A percentile compares a stretch with the other conserved stretches of the same genome.
These are phyloP conservation scores for Labrus mixtus DNA, from an alignment of 2,113 vertebrate genomes.

Conservation along the genomic window DNA sequence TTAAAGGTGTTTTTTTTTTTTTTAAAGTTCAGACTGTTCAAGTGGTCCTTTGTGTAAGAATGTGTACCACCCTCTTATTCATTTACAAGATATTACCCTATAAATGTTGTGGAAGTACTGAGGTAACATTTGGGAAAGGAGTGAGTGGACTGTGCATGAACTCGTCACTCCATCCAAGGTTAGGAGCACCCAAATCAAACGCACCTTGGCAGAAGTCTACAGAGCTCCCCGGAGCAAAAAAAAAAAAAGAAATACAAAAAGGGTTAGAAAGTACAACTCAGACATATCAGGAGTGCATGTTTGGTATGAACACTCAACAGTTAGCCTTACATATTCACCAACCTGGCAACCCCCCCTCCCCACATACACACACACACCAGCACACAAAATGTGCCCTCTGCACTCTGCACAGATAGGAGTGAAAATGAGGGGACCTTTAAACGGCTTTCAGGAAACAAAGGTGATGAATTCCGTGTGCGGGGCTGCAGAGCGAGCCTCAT, in stretches of 20 bases:
- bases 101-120: constrained; percentile 24
- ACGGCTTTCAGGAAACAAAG: constrained; percentile 90
- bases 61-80: neutral
- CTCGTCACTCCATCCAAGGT: constrained; percentile 23
- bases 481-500: constrained; percentile 76
- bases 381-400: constrained; percentile 53
- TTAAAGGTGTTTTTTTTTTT: neutral
- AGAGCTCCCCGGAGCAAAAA: constrained; percentile 6
- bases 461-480: constrained; percentile 95
- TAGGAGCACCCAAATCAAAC: constrained; percentile 33
- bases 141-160: constrained; percentile 9
- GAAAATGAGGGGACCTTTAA: constrained; percentile 87
- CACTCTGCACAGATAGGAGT: constrained; percentile 67
- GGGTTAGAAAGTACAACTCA: constrained; percentile 15
- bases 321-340: neutral
- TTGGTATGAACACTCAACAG: neutral
- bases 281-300: constrained; percentile 9
- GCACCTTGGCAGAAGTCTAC: constrained; percentile 40
- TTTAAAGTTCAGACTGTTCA: neutral
- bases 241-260: neutral
- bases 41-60: constrained; percentile 14
- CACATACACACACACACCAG: neutral
- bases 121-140: constrained; percentile 11
- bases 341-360: neutral
- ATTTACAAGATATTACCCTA: neutral